Evolutionary conservation across 2,888 invertebrate species (phyloP), one percentile per base, ranked within the genome.

Genomic region (Asteroscopus sphinx): DNA sequence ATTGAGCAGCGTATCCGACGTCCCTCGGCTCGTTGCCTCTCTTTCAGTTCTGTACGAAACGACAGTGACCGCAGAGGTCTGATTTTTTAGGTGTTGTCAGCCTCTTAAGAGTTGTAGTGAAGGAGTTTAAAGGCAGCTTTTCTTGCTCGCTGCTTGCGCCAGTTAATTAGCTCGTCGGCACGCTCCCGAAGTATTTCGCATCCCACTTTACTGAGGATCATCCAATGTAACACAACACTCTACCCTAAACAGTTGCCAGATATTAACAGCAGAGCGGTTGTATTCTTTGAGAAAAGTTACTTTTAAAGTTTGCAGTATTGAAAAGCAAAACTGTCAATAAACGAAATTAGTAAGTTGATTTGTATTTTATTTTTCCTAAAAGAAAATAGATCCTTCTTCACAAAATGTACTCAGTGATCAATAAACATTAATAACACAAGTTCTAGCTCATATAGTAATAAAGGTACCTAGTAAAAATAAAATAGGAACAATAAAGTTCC

Each of bases 121-220:
- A 64, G 60, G 53, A 82, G 76, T 79, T 81, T 81, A 76, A 78
- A 81, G 63, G 68, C 72, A 73, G 76, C 68, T 77, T 77, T 78
- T 51, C 70, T 74, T 67, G 68, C 59, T 60, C 65, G 59, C 67
- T 68, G 59, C 75, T 72, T 63, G 57, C 70, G 71, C 71, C 73
- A 65, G 77, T 78, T 83, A 83, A 85, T 85, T 82, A 85, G 75
- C 78, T 75, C 77, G 71, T 64, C 74, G 75, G 75, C 76, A 80
- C 77, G 80, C 76, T 72, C 61, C 52, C 55, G 64, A 30, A 66
- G 63, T 68, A 68, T 62, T 68, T 46, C 40, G 16, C 52, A 47
- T 68, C 65, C 65, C 66, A 69, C 56, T 61, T 71, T 65, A 62
- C 53, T 17, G 56, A 63, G 67, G 71, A 74, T 77, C 70, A 76